A percentile compares a stretch with the other conserved stretches of the same genome.
Conservation (phyloP, 2,888 invertebrate species). For the Nomada flava region DNA sequence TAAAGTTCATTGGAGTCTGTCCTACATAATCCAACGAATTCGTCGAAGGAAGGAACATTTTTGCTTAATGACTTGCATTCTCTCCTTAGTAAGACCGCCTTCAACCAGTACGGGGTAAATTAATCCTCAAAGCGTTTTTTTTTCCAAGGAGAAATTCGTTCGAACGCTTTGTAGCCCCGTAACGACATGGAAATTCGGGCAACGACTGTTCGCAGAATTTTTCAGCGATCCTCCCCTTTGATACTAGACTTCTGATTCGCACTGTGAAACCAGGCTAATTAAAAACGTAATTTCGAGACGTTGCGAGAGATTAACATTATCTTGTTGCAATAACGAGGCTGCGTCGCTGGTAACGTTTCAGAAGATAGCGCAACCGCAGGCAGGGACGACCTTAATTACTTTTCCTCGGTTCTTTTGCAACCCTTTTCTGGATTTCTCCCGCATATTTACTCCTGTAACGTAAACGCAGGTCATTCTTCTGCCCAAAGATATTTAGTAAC, state of each 20-base stretch:
- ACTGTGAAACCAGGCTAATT: slow-evolving; percentile 8
- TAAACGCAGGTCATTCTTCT: slow-evolving; percentile 26
- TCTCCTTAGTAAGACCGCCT: background rate
- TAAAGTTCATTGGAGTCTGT: background rate
- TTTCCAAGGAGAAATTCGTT: background rate
- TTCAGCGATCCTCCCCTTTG: slow-evolving; percentile 14
- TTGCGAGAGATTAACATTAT: slow-evolving; percentile 43
- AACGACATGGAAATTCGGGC: slow-evolving; percentile 2
- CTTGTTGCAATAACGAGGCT: slow-evolving; percentile 35
- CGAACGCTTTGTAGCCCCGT: background rate
- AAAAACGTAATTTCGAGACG: slow-evolving; percentile 42
- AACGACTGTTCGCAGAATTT: slow-evolving; percentile 8
- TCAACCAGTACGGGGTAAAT: background rate
- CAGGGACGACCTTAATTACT: slow-evolving; percentile 58
- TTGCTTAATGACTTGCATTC: slow-evolving; percentile 7
- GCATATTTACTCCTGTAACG: slow-evolving; percentile 21
- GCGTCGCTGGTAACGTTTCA: slow-evolving; percentile 31
- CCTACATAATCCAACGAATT: background rate
- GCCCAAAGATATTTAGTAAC: background rate
- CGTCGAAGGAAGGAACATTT: background rate
- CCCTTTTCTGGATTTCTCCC: slow-evolving; percentile 1
- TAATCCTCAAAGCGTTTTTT: slow-evolving; percentile 3
- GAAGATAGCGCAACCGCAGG: slow-evolving; percentile 6
- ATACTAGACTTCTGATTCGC: slow-evolving; percentile 2
- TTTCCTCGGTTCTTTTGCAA: slow-evolving; percentile 22